Percentiles rank a stretch among this genome's conserved stretches.
Conservation (phyloP, 2,113 vertebrate genomes). For the Pterocles orientalis region DNA sequence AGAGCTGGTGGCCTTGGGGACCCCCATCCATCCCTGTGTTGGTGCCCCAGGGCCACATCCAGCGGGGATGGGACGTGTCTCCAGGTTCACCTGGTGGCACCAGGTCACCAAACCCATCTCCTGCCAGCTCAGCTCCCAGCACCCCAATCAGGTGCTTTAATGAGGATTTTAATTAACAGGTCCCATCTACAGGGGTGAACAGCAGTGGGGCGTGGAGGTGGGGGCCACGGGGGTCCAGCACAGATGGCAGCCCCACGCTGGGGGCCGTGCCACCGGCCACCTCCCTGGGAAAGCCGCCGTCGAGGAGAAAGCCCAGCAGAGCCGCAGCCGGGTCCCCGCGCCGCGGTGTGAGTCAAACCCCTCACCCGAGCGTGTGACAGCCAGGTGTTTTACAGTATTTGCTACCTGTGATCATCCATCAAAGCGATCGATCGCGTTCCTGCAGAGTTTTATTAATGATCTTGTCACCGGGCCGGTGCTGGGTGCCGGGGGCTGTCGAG, state of each 20-base stretch:
- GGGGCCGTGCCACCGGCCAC: neutral
- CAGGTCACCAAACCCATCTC: accelerated
- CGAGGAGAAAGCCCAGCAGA: neutral
- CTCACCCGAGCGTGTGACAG: conserved; percentile 68
- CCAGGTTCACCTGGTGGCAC: neutral
- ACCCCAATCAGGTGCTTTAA: neutral
- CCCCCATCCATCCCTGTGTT: too few species aligned
- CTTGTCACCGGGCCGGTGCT: conserved; percentile 83
- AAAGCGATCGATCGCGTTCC: conserved; percentile 86
- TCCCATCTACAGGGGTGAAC: accelerated
- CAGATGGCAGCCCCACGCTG: accelerated
- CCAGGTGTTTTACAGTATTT: conserved; percentile 92
- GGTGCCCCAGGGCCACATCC: neutral
- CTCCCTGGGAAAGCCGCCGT: accelerated
- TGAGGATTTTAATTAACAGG: neutral
- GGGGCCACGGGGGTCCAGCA: neutral
- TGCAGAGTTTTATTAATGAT: conserved; percentile 91
- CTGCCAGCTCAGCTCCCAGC: neutral
- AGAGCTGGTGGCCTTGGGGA: too few species aligned
- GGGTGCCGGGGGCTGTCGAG: conserved; percentile 85
- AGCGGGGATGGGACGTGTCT: neutral
- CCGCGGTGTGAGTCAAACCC: neutral
- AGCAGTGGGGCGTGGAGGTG: accelerated
- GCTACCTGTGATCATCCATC: conserved; percentile 90
- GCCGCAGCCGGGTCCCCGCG: accelerated